Conservation (phyloP, 1,140 invertebrate species). For the Dysdera silvatica region DNA sequence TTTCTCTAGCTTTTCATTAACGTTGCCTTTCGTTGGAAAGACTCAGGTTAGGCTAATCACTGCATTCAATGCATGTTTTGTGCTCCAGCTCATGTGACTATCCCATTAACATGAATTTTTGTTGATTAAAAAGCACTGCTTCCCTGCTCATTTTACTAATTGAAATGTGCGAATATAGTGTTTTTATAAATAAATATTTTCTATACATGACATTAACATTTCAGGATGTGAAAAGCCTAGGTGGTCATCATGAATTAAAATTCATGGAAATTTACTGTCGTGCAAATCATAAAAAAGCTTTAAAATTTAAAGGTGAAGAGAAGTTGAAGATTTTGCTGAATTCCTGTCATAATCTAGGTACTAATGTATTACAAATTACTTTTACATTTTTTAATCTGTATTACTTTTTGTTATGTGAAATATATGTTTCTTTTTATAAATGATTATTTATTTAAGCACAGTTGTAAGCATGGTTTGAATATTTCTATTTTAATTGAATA, state of each 20-base stretch:
- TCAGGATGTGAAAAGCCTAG: slow-evolving; percentile 9
- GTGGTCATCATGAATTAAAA: slow-evolving; percentile 4
- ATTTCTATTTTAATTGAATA: background rate
- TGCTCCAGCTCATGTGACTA: too few species aligned
- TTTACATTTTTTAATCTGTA: too few species aligned
- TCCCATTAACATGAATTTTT: too few species aligned
- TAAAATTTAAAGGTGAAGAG: background rate
- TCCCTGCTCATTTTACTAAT: too few species aligned
- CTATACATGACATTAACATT: background rate
- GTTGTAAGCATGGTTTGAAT: too few species aligned
- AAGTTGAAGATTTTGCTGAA: slow-evolving; percentile 4
- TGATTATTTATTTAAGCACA: background rate
- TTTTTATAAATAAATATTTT: background rate
- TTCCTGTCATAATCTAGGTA: slow-evolving; percentile 10
- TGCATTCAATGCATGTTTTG: too few species aligned
- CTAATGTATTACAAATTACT: background rate
- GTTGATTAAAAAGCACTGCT: too few species aligned
- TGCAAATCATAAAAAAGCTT: slow-evolving; percentile 7
- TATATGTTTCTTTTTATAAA: background rate
- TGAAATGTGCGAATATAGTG: background rate
- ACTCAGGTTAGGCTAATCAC: too few species aligned
- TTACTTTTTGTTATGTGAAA: background rate
- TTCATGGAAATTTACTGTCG: slow-evolving; percentile 19
- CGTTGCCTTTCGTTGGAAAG: too few species aligned
- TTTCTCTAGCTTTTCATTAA: too few species aligned